phyloP scores from a whole-genome alignment of 2,113 vertebrate species.

The Alethe castanea region DNA sequence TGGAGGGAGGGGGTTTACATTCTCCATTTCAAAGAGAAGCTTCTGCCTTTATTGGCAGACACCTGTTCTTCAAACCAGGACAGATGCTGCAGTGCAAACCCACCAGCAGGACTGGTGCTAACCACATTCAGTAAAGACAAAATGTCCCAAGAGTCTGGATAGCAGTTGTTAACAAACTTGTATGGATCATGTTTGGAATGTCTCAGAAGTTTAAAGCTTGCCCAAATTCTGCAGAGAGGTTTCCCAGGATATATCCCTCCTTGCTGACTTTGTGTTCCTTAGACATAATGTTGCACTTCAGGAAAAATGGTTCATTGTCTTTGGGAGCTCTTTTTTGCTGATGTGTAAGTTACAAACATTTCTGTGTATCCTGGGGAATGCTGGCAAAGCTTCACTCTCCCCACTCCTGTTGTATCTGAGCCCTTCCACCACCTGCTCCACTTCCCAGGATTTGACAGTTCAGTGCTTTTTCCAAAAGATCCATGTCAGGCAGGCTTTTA shows the following conservation, averaged over 20 bases:
- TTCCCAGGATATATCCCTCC: accelerated
- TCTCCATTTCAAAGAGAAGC: no score
- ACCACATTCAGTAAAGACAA: background rate
- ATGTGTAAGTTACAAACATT: background rate
- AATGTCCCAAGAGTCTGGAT: background rate
- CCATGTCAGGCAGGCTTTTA: background rate
- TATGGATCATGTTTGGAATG: background rate
- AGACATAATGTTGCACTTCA: background rate
- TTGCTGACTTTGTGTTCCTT: background rate
- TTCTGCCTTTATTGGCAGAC: no score
- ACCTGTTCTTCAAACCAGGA: no score
- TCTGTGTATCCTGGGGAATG: background rate
- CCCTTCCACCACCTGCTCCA: background rate
- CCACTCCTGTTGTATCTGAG: background rate
- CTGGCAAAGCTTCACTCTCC: background rate
- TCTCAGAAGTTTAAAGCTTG: background rate
- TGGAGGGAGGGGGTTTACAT: no score
- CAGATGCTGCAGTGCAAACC: background rate
- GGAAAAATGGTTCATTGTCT: background rate
- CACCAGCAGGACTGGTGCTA: background rate
- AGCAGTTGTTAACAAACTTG: background rate
- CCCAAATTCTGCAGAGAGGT: background rate
- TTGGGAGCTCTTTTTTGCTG: background rate
- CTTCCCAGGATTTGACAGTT: background rate
- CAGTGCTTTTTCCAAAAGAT: background rate